Evolutionary conservation across 92 coral and sea anemone species (phyloP), one percentile per base, ranked within the genome.

Genomic region (Parazoanthus darwini): DNA sequence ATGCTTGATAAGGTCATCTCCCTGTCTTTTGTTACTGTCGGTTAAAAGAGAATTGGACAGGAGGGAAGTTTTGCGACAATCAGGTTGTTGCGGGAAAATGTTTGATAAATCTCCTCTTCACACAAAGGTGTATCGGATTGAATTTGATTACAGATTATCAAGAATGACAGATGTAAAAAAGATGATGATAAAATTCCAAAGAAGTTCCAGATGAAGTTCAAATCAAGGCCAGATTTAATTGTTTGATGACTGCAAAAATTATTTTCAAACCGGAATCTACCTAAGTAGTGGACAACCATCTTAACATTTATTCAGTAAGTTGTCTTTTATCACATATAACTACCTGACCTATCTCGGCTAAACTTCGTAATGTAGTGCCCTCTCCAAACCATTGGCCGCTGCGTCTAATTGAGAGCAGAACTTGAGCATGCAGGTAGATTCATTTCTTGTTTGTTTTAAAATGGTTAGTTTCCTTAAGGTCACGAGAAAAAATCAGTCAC

Each of bases 161-260:
- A 33, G n/a, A 33, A 15, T 33, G 77, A 73, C 77, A 73, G 77
- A 73, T 73, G 77, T 33, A 36, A 33, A 73, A 73, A n/a, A 73
- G 77, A 73, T 73, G 77, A 73, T 73, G 77, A 73, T 43, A 73
- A 73, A 0, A 33, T 9, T 15, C 42, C 77, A 63, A 29, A 73
- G 77, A 73, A 10, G 77, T 73, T 73, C 77, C 77, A 73, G 77
- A 73, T 70, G 74, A 29, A 70, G 2, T 73, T 26, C 37, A 33
- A 73, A 36, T 73, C 42, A 73, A 73, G 37, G 35, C 25, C 38
- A 73, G 77, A 73, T 26, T 63, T 73, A 4, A 29, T 73, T 20
- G 42, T 15, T 35, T 73, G 42, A 11, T 36, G 42, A 33, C 77
- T 1, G 38, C 42, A 36, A 73, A n/a, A 73, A 73, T 20, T 33